These are phyloP conservation scores for Iselma pallidipennis DNA, from an alignment of 2,888 invertebrate genomes.

Conservation along the genomic window DNA sequence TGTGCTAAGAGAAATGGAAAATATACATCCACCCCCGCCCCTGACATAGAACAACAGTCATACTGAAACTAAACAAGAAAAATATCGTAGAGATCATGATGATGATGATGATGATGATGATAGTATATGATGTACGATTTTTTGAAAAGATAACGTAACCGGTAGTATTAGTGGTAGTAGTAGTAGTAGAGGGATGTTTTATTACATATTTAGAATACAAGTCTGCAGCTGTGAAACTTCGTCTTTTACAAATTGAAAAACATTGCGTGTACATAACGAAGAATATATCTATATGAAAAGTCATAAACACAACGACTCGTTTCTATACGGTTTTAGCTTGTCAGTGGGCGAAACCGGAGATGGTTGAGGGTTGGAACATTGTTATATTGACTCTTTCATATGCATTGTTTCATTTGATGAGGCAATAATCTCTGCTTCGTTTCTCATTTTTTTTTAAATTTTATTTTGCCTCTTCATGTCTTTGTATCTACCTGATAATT, in stretches of 20 bases:
- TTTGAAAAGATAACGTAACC: conserved; percentile 27
- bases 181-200: conserved; percentile 44
- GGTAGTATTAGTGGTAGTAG: too few species aligned
- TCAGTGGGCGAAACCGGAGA: conserved; percentile 42
- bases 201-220: conserved; percentile 48
- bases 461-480: too few species aligned
- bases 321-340: conserved; percentile 28
- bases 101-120: conserved; percentile 4
- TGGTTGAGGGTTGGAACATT: conserved; percentile 32
- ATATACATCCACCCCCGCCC: neutral
- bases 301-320: conserved; percentile 44
- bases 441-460: too few species aligned
- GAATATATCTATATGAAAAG: conserved; percentile 48
- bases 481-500: conserved; percentile 43
- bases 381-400: conserved; percentile 32
- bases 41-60: neutral
- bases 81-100: conserved; percentile 33
- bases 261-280: conserved; percentile 47
- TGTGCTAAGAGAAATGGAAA: conserved; percentile 23
- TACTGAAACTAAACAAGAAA: conserved; percentile 29
- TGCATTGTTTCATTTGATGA: conserved; percentile 40
- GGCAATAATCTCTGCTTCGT: conserved; percentile 33
- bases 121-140: conserved; percentile 29
- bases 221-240: conserved; percentile 45
- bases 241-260: conserved; percentile 51